These are phyloP conservation scores for Aegotheles bennettii DNA, from an alignment of 2,113 vertebrate genomes.

Conservation along the genomic window DNA sequence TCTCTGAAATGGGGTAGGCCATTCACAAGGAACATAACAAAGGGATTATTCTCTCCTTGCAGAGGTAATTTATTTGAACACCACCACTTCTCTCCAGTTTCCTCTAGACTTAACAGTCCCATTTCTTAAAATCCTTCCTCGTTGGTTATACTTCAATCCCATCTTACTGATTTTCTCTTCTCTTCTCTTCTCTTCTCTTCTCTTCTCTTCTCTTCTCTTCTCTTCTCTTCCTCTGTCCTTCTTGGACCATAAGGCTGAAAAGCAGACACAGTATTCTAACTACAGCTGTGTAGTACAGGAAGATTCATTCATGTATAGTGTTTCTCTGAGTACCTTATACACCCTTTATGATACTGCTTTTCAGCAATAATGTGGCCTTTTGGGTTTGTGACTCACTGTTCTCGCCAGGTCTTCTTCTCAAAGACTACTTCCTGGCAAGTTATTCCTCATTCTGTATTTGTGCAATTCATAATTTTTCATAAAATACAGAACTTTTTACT, in stretches of 20 bases:
- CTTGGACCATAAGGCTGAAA: not conserved
- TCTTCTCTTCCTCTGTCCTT: not conserved
- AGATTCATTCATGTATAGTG: not conserved
- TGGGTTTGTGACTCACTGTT: not conserved
- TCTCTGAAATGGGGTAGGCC: not conserved
- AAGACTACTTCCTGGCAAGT: not conserved
- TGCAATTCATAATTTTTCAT: not conserved
- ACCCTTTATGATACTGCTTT: not conserved
- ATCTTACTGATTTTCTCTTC: not conserved
- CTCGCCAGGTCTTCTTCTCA: not conserved
- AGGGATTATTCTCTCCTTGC: not conserved
- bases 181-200: not conserved
- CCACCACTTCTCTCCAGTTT: not conserved
- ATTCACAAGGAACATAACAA: not conserved
- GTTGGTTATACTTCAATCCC: not conserved
- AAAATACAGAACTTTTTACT: not conserved
- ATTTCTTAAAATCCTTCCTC: not conserved
- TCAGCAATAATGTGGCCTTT: not conserved
- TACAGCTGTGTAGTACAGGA: not conserved
- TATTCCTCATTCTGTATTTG: not conserved
- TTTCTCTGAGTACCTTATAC: not conserved
- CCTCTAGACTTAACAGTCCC: not conserved
- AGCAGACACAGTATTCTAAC: not conserved
- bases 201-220: not conserved
- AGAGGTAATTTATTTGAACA: not conserved